phyloP scores from a whole-genome alignment of 2,113 vertebrate genomes.

The Ranitomeya imitator region DNA sequence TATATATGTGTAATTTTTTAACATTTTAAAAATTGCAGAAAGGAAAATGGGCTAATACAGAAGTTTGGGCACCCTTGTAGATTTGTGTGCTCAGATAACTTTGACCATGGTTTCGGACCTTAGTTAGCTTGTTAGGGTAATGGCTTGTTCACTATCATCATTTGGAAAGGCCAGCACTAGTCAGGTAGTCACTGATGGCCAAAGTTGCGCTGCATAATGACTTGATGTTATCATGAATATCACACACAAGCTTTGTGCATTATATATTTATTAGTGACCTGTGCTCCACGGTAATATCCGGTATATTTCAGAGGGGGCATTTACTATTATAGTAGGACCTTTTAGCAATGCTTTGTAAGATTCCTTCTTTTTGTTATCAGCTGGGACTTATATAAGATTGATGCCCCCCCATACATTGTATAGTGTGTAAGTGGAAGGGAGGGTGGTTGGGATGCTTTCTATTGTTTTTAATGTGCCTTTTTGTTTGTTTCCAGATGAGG shows the following conservation, averaged over 20 bases:
- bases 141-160: too few relatives aligned
- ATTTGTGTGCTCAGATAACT: too few relatives aligned
- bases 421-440: conserved; percentile 56
- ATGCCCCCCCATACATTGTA: not conserved
- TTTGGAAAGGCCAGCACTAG: too few relatives aligned
- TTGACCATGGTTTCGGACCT: too few relatives aligned
- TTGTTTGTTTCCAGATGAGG: conserved; percentile 99
- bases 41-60: too few relatives aligned
- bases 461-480: conserved; percentile 88
- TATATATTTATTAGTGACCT: not conserved
- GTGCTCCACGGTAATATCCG: not conserved
- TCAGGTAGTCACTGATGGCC: too few relatives aligned
- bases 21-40: too few relatives aligned
- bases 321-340: not conserved
- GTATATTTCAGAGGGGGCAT: not conserved
- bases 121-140: too few relatives aligned
- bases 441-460: conserved; percentile 63
- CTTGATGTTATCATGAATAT: not conserved
- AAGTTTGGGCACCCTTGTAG: too few relatives aligned
- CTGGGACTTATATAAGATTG: not conserved
- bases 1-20: too few relatives aligned
- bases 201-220: not conserved
- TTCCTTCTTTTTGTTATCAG: not conserved
- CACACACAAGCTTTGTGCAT: not conserved
- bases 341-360: too few relatives aligned